These are phyloP conservation scores for Lithophane leautieri DNA, from an alignment of 2,888 invertebrate species.

Conservation along the genomic window DNA sequence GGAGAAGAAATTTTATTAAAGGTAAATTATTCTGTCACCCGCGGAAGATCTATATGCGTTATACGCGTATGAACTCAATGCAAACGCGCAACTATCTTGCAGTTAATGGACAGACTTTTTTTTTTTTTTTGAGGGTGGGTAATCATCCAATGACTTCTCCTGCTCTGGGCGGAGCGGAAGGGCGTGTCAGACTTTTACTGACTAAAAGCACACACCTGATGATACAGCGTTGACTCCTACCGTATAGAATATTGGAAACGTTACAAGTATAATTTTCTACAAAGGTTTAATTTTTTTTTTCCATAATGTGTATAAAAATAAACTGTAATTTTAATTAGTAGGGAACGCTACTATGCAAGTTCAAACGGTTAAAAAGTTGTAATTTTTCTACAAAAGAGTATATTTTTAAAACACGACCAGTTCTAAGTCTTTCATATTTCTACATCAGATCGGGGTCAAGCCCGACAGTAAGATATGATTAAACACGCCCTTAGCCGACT, in stretches of 20 bases:
- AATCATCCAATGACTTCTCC: too few species aligned
- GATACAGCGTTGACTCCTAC: neutral
- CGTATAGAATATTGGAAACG: neutral
- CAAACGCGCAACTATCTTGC: neutral
- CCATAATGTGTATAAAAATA: neutral
- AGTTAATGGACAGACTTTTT: too few species aligned
- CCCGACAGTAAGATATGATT: constrained; percentile 82
- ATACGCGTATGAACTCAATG: neutral
- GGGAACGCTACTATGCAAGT: neutral
- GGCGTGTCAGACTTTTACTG: too few species aligned
- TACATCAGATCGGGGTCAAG: constrained; percentile 65
- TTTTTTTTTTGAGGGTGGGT: too few species aligned
- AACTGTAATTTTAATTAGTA: neutral
- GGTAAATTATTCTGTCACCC: neutral
- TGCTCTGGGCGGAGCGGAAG: too few species aligned
- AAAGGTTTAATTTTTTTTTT: neutral
- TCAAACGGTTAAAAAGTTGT: neutral
- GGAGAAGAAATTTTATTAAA: neutral
- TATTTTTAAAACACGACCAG: neutral
- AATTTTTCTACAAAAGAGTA: too few species aligned
- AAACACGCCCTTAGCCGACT: constrained; percentile 81
- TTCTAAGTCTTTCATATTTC: constrained; percentile 46
- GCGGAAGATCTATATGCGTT: neutral
- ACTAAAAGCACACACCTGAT: neutral
- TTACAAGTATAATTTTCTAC: too few species aligned